Evolutionary conservation across 2,797 vertebrate species (phyloP), one percentile per base, ranked within the genome.

Genomic region (Anguilla pacifica): DNA sequence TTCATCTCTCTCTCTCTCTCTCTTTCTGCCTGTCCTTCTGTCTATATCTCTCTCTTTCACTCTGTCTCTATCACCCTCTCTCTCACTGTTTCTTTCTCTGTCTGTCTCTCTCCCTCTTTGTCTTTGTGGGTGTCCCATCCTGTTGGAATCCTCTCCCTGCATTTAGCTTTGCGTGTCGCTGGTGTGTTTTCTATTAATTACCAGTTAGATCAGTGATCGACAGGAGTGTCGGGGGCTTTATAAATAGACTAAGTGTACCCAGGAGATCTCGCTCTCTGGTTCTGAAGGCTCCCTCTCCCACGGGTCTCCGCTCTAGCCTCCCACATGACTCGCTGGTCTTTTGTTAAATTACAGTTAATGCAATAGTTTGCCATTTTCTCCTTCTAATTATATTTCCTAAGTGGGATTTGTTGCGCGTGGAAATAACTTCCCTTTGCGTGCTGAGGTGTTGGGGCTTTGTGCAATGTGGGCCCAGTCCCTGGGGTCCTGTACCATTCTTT

Each of bases 291-390:
- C 96, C 97, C 96, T 96, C 96, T 95, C 98, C 98, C 98, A 96
- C 95, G 97, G 97, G 98, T 94, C 97, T 94, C 90, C 93, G 96
- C 95, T 95, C 95, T 96, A 97, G 95, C 97, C 97, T 98, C 98
- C 97, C 97, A 97, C 96, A 97, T 97, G 98, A 96, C 97, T 96
- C 95, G 95, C 96, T 93, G 91, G 97, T 98, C 97, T 99, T 99
- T 99, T 99, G 97, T 99, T 99, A 98, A 99, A 98, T 99, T 99
- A 99, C 97, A 98, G 97, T 98, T 98, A 98, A 98, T 98, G 97
- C 97, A 97, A 97, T 97, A 98, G 97, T 98, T 99, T 98, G 96
- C 97, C 97, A 96, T 97, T 97, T 97, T 97, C 96, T 96, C 95
- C 92, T 97, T 98, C 96, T 98, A 98, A 98, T 99, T 98, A 98